Conservation (phyloP, 1,140 invertebrate species). For the Leptinotarsa texana region DNA sequence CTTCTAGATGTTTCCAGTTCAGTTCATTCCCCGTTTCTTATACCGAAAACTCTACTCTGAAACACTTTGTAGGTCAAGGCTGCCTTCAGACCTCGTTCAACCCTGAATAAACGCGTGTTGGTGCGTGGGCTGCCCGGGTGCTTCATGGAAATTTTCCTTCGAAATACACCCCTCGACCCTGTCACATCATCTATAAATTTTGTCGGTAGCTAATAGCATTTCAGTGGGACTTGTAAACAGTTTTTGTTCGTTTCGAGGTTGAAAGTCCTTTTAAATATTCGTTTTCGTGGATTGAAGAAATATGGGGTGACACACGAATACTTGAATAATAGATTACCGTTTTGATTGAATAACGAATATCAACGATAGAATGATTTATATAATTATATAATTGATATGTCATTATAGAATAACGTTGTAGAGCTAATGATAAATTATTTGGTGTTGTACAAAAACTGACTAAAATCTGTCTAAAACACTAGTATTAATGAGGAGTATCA, state of each 20-base stretch:
- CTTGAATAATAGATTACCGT: too few species aligned
- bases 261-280: not conserved
- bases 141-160: not conserved
- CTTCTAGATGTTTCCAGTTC: not conserved
- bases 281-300: too few species aligned
- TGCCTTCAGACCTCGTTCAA: not conserved
- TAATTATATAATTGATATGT: too few species aligned
- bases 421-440: too few species aligned
- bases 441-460: too few species aligned
- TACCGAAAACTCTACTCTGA: not conserved
- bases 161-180: not conserved
- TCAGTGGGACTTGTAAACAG: too few species aligned
- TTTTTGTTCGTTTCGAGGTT: not conserved
- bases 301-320: too few species aligned
- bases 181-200: not conserved
- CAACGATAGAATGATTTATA: too few species aligned
- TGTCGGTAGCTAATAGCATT: not conserved
- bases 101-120: constrained; percentile 2
- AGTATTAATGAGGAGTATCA: too few species aligned
- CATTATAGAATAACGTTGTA: too few species aligned
- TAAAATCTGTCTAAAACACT: too few species aligned
- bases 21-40: not conserved
- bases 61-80: not conserved
- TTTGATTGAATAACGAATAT: too few species aligned
- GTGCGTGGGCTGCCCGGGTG: constrained; percentile 3